Evolutionary conservation across 1,140 invertebrate genomes (phyloP), one percentile per base, ranked within the genome.

Genomic region (Mamestra configurata): DNA sequence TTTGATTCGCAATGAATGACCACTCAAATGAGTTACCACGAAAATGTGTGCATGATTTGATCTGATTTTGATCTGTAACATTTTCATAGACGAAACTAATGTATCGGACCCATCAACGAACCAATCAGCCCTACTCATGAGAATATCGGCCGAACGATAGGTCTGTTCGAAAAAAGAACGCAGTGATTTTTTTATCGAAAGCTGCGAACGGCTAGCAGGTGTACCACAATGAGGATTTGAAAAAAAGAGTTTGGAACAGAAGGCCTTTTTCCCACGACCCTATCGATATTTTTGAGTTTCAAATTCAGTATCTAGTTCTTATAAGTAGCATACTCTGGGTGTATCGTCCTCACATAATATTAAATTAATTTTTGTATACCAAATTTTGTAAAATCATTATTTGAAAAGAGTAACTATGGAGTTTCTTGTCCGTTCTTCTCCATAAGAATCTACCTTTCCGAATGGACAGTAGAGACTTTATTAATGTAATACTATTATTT

Each of bases 221-320:
- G 93, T 93, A 93, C 88, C 86, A 92, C 91, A 92, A 93, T 90
- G 86, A 91, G 90, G 87, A 86, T 92, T 93, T 91, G 89, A 91
- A 90, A 90, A 91, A 93, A 92, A 88, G 87, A 87, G 84, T 86
- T 82, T 87, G 83, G 88, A 92, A 92, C 93, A 94, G 93, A 83
- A 93, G 93, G 93, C 92, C 88, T 92, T 93, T 92, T 94, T 94
- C 93, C 93, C 93, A 94, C 93, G 93, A 87, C 90, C 88, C 85
- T 88, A 77, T 66, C 75, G 59, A 77, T 66, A 49, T 51, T 66
- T 70, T 77, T 66, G 18, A 77, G 46, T 66, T 77, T 77, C 46
- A 59, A 66, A 77, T 40, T 46, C 27, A 51, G 59, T 20, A 15
- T n/a, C n/a, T n/a, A n/a, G n/a, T n/a, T n/a, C n/a, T n/a, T n/a